Percentiles rank a stretch among this genome's conserved stretches.
These are phyloP conservation scores for Ditylenchus weischeri DNA, from an alignment of 2,888 invertebrate species.

Conservation along the genomic window DNA sequence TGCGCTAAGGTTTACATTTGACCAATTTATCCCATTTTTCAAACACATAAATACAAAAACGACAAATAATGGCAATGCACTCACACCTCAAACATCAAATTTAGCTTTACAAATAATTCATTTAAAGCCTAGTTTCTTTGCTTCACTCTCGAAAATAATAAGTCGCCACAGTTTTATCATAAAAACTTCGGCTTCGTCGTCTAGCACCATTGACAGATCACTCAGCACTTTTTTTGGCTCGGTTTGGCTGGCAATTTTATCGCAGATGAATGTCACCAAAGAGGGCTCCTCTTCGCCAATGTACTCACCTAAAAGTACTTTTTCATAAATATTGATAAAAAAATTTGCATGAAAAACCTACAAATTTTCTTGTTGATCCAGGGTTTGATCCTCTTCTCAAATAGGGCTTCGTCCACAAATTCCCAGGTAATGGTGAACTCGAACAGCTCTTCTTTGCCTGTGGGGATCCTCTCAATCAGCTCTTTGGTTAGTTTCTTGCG, in stretches of 20 bases:
- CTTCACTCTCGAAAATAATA: conserved; percentile 94
- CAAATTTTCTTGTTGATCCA: conserved; percentile 99
- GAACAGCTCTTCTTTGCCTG: conserved; percentile 92
- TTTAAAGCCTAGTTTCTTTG: conserved; percentile 38
- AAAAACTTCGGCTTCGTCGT: conserved; percentile 99
- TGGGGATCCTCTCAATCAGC: conserved; percentile 96
- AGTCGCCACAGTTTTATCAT: conserved; percentile 99
- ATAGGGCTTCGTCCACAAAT: conserved; percentile 74
- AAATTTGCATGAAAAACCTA: neutral
- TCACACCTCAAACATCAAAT: no score
- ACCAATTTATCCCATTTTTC: no score
- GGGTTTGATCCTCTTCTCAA: conserved; percentile 93
- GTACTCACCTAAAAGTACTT: conserved; percentile 69
- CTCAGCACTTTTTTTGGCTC: conserved; percentile 89
- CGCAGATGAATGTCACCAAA: conserved; percentile 94
- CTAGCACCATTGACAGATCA: conserved; percentile 98
- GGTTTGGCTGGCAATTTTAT: conserved; percentile 70
- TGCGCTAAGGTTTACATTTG: no score
- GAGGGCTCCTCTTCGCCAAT: conserved; percentile 97
- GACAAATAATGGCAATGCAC: no score
- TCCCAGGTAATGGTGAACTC: conserved; percentile 88
- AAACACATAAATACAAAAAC: no score
- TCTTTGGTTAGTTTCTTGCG: conserved; percentile 92
- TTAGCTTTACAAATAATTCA: neutral
- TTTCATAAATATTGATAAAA: neutral